Percentiles rank a stretch among this genome's conserved stretches.
Evolutionary conservation across 2,113 vertebrate genomes (phyloP).

Genomic region (Carollia perspicillata): DNA sequence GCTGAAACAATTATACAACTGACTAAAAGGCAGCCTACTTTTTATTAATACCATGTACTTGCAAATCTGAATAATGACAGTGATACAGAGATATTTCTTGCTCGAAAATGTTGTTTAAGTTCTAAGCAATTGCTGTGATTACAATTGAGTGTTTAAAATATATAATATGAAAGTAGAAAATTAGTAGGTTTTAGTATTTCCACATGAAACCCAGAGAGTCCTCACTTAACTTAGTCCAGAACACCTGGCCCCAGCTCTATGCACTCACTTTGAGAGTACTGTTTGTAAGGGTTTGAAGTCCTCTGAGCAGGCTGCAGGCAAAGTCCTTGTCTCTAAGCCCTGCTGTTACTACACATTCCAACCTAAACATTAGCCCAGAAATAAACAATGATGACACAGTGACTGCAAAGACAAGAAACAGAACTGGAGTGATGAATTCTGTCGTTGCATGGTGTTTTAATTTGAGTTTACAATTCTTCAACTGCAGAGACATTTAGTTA

Average conservation of each 20-base stretch:
- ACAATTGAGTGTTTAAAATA: background rate
- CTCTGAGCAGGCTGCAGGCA: background rate
- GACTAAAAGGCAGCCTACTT: background rate
- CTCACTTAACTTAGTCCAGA: background rate
- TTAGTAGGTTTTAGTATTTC: background rate
- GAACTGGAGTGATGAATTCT: background rate
- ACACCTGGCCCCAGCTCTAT: background rate
- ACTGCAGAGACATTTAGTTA: background rate
- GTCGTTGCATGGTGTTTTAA: background rate
- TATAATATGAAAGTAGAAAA: background rate
- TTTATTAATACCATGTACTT: background rate
- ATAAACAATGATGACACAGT: background rate
- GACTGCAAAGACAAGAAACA: background rate
- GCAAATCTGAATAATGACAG: background rate
- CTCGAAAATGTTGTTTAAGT: background rate
- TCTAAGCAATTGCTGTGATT: background rate
- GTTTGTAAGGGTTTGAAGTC: background rate
- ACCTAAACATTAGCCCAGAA: background rate
- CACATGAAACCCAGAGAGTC: background rate
- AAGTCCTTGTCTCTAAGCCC: background rate
- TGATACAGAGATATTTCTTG: background rate
- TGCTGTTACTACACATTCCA: background rate
- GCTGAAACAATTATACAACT: background rate
- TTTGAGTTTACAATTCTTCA: conserved; percentile 21
- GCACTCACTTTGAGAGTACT: background rate